A percentile compares a stretch with the other conserved stretches of the same genome.
These are phyloP conservation scores for Leistus spinibarbis DNA, from an alignment of 2,888 invertebrate genomes.

Conservation along the genomic window DNA sequence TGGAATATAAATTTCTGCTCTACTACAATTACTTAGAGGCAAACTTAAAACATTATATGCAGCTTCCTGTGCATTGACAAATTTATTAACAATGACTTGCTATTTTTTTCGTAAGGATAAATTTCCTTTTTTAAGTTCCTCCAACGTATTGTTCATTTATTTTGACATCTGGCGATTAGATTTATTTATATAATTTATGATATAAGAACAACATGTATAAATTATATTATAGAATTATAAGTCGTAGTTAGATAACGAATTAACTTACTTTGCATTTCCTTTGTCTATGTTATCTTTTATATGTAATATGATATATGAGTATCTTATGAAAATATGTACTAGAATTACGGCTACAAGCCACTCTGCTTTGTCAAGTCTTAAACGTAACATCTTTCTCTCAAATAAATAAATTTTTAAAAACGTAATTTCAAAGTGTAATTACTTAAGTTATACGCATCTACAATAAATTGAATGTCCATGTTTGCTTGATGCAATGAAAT, in stretches of 20 bases:
- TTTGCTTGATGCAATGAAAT: slow-evolving; percentile 48
- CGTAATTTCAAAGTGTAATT: no score
- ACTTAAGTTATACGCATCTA: slow-evolving; percentile 50
- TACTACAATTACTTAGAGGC: neutral
- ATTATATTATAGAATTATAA: no score
- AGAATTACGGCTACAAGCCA: no score
- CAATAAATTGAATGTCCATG: slow-evolving; percentile 52
- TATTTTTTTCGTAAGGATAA: neutral
- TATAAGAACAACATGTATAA: slow-evolving; percentile 49
- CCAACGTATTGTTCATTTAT: slow-evolving; percentile 42
- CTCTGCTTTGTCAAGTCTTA: no score
- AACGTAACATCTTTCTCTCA: no score
- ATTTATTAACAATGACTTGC: neutral
- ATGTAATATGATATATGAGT: no score
- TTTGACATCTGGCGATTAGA: slow-evolving; percentile 38
- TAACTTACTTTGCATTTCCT: no score
- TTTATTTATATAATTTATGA: slow-evolving; percentile 47
- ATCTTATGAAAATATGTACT: no score
- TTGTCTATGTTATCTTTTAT: no score
- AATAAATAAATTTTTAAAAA: no score
- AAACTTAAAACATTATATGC: neutral
- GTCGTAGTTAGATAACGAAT: no score
- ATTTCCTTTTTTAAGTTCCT: neutral
- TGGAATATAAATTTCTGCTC: neutral
- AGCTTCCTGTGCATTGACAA: slow-evolving; percentile 6